phyloP scores from a whole-genome alignment of 2,113 vertebrate species.

The Pomatostomus ruficeps region DNA sequence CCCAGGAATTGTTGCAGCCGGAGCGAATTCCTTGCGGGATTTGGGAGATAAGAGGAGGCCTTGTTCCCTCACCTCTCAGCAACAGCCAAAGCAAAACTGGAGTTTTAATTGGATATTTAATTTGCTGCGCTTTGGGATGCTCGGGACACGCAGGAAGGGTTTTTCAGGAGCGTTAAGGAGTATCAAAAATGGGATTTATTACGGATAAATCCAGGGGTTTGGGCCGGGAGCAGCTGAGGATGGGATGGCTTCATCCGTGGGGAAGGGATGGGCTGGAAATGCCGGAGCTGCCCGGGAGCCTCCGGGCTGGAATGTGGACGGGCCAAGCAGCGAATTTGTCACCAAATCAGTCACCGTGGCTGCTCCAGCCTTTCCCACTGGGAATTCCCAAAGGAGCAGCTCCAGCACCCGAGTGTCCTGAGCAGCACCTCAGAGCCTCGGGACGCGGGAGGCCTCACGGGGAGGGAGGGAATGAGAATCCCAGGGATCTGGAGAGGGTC shows the following conservation, averaged over 20 bases:
- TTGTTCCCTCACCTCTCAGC: background rate
- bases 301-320: background rate
- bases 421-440: background rate
- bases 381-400: background rate
- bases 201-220: rapidly evolving
- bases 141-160: rapidly evolving
- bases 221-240: background rate
- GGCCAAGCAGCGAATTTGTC: background rate
- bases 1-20: background rate
- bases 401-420: background rate
- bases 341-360: background rate
- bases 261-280: background rate
- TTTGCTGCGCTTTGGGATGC: background rate
- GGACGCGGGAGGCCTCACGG: rapidly evolving
- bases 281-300: background rate
- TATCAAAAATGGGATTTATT: background rate
- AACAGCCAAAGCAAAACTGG: background rate
- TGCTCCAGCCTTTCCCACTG: background rate
- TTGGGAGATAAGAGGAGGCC: background rate
- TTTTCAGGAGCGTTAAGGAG: background rate
- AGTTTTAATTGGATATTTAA: no score
- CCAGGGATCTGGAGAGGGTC: background rate
- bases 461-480: background rate
- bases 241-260: background rate
- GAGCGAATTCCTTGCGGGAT: background rate